Evolutionary conservation across 2,888 invertebrate species (phyloP), one percentile per base, ranked within the genome.

Genomic region (Himalopsyche kuldschensis): DNA sequence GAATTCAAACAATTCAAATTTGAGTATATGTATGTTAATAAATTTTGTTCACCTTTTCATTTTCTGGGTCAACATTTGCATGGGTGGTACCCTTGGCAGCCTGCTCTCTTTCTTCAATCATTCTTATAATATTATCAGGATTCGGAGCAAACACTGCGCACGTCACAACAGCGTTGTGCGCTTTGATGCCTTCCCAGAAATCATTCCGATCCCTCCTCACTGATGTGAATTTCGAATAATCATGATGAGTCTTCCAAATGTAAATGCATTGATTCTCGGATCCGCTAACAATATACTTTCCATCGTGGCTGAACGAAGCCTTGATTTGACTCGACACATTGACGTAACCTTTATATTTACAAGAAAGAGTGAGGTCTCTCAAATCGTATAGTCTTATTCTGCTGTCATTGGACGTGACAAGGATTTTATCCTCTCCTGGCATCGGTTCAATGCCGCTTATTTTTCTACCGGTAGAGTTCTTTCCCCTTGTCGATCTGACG

Each of bases 211-310:
- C 99, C 77, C 99, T 92, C 79, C 99, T 92, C 80, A 95, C 95
- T 20, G 98, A 98, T 35, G 97, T 96, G 88, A 98, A 97, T 91
- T 98, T 98, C 1, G 97, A 95, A 89, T 98, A 98, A 88, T 98
- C 98, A 88, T 99, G 98, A 89, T 97, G 96, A 0, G 99, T 99
- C 90, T 97, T 97, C 99, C 99, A 99, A 82, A 99, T 96, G 89
- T 99, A 99, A 87, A 99, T 97, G 90, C 97, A 98, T 88, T 97
- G 96, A 91, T 99, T 99, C 88, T 99, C 99, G 0, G 98, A 98
- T 0, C 99, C 99, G 88, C 98, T 97, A 0, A 99, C 96, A 77
- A 99, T 98, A 89, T 98, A 99, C 88, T 98, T 98, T 0, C 99
- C 99, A 88, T 99, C 98, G 87, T 98, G 98, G 87, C 98, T 98